phyloP scores from a whole-genome alignment of 64 coral and sea anemone genomes.

The Montipora efflorescens region DNA sequence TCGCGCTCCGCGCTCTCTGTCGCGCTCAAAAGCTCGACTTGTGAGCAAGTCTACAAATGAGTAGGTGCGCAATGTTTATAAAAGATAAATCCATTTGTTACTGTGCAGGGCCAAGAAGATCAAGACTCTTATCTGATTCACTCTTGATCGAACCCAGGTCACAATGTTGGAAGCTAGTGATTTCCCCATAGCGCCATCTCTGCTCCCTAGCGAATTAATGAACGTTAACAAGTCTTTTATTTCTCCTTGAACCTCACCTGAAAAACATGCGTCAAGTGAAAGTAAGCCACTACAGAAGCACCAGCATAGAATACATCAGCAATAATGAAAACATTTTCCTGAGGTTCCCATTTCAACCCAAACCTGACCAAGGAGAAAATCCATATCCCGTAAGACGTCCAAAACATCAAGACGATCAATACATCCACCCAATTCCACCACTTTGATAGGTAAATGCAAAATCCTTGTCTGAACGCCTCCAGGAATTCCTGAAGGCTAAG shows the following conservation, averaged over 20 bases:
- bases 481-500: not conserved
- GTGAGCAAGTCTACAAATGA: no score
- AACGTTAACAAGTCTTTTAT: no score
- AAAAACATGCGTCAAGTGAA: conserved; percentile 7
- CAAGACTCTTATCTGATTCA: no score
- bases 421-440: conserved; percentile 20
- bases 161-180: no score
- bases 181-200: no score
- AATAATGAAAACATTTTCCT: not conserved
- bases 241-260: not conserved
- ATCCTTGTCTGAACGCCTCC: not conserved
- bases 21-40: no score
- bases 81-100: no score
- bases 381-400: not conserved
- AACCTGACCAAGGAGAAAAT: not conserved
- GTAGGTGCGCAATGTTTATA: no score
- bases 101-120: no score
- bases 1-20: no score
- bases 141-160: no score
- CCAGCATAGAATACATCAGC: not conserved
- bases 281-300: not conserved
- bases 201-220: no score
- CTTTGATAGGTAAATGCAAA: not conserved
- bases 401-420: not conserved
- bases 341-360: not conserved